A percentile compares a stretch with the other conserved stretches of the same genome.
Conservation (phyloP, 2,797 vertebrate species). For the Merluccius polli region DNA sequence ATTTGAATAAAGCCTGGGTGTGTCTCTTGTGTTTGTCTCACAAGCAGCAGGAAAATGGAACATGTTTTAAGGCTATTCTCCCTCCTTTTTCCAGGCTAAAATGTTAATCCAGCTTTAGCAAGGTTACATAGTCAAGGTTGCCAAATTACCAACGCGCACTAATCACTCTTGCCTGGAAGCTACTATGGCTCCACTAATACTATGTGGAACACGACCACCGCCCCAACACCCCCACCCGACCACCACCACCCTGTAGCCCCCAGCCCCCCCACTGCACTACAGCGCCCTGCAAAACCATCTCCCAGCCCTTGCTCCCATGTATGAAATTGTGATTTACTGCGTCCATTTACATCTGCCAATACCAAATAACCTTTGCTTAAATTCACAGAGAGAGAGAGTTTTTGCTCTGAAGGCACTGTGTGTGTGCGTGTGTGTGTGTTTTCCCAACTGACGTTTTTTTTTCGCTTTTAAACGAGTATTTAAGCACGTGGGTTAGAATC, state of each 20-base stretch:
- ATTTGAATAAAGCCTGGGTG: constrained; percentile 55
- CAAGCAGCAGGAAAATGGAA: constrained; percentile 62
- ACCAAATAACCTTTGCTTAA: constrained; percentile 63
- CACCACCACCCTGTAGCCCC: constrained; percentile 8
- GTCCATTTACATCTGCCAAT: constrained; percentile 71
- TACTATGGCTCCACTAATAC: constrained; percentile 63
- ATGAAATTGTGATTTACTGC: constrained; percentile 69
- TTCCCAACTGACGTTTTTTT: neutral
- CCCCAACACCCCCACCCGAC: constrained; percentile 9
- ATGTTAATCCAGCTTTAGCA: constrained; percentile 73
- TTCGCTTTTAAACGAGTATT: constrained; percentile 29
- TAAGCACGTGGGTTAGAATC: constrained; percentile 30
- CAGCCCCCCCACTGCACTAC: constrained; percentile 44
- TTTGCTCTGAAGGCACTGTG: constrained; percentile 34
- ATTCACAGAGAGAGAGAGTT: constrained; percentile 48
- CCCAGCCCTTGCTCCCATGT: constrained; percentile 39
- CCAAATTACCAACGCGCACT: constrained; percentile 72
- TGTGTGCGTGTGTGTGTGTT: constrained; percentile 19
- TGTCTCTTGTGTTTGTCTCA: constrained; percentile 54
- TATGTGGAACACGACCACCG: constrained; percentile 42
- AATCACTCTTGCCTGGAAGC: constrained; percentile 70
- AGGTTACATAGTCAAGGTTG: constrained; percentile 75
- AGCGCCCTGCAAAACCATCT: constrained; percentile 33
- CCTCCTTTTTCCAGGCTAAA: constrained; percentile 62
- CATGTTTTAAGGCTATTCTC: constrained; percentile 72